Evolutionary conservation across 2,797 vertebrate genomes (phyloP).

Genomic region (Notolabrus celidotus): DNA sequence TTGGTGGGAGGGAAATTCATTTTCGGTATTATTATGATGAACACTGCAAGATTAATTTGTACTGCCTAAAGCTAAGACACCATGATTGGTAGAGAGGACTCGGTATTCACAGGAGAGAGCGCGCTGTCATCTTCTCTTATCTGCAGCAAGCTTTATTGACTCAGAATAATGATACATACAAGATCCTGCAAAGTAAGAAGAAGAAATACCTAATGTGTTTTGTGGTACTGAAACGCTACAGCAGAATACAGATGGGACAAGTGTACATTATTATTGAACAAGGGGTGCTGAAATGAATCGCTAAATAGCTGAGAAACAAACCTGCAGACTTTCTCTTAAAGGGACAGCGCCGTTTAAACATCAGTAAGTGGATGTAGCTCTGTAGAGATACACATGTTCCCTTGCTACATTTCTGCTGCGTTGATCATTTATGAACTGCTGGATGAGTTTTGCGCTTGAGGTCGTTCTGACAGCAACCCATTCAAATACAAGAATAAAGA

Average conservation of each 20-base stretch:
- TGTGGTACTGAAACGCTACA: conserved; percentile 19
- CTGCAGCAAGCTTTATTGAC: conserved; percentile 41
- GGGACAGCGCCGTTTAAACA: not conserved
- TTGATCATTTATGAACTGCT: no score
- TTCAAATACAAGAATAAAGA: not conserved
- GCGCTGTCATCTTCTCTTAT: conserved; percentile 41
- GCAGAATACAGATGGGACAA: conserved; percentile 37
- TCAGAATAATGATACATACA: conserved; percentile 39
- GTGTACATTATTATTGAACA: not conserved
- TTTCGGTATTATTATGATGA: conserved; percentile 45
- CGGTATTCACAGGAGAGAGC: conserved; percentile 41
- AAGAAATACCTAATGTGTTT: conserved; percentile 29
- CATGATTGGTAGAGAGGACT: conserved; percentile 34
- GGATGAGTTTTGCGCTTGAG: not conserved
- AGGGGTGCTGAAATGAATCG: not conserved
- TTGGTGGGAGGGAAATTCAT: conserved; percentile 39
- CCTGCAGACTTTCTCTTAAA: not conserved
- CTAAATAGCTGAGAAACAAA: conserved; percentile 3
- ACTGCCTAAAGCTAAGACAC: conserved; percentile 39
- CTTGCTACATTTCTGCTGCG: not conserved
- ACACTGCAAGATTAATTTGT: conserved; percentile 49
- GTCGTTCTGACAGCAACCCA: not conserved
- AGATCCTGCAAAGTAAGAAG: conserved; percentile 33
- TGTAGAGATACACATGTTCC: not conserved
- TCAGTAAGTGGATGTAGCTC: not conserved